Evolutionary conservation across 2,797 vertebrate species (phyloP), one percentile per base, ranked within the genome.

Genomic region (Eptatretus atami): DNA sequence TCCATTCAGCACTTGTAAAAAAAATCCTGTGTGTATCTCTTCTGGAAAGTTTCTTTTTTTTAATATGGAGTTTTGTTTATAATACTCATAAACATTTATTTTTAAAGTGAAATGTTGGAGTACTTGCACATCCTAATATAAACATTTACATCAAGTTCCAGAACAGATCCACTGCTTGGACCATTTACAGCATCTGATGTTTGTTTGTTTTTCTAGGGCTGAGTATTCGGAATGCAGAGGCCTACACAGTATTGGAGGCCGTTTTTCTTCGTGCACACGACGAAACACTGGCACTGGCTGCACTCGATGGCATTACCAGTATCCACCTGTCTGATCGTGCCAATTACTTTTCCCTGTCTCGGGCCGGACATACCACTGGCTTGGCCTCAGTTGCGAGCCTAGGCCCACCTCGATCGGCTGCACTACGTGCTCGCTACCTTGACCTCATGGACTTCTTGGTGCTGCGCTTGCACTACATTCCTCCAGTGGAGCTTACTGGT

Each of bases 401-500:
- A 3, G 57, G 57, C 15, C 86, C 94, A 67, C 77, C 81, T 55
- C 84, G 76, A 68, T 78, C 90, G 54, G 81, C 87, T 1, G 85
- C 92, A 69, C 77, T 82, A 12, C 92, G 94, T 75, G 72, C 73
- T 70, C 95, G 93, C 70, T 96, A 93, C 76, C 95, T 98, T 52
- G 86, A 94, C 72, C 81, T 94, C 73, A 74, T 98, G 69, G 88
- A 96, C 71, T 85, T 95, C 52, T 82, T 95, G 0, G 82, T 98
- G 66, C 95, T 96, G 73, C 84, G 79, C 68, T 81, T 98, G 66
- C 95, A 95, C 77, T 94, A 98, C 67, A 84, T 95, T 31, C 92
- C 92, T 10, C 94, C 88, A 73, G 95, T 93, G 73, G 92, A 98
- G 73, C 80, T 98, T 66, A 93, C 95, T 74, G 88, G 87, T 13